phyloP scores from a whole-genome alignment of 2,888 invertebrate species.

The Pedicia rivosa region DNA sequence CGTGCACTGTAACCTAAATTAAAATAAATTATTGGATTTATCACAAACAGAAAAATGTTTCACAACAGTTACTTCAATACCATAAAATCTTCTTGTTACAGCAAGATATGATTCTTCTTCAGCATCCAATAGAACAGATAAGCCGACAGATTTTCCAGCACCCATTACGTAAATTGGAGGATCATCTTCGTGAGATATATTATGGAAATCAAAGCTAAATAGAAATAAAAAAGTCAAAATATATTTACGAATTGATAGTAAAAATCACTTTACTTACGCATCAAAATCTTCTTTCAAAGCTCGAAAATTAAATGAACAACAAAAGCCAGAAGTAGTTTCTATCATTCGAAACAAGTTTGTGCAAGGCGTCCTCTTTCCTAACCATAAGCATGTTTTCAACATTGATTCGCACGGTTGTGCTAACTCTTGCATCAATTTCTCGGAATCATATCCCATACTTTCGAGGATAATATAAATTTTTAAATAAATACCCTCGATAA shows the following conservation, averaged over 20 bases:
- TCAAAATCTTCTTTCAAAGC: slow-evolving; percentile 10
- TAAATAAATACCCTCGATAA: slow-evolving; percentile 15
- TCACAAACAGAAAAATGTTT: neutral
- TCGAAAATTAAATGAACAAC: slow-evolving; percentile 25
- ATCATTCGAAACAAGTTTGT: slow-evolving; percentile 19
- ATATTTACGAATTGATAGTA: no score
- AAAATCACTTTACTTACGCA: no score
- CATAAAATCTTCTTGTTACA: slow-evolving; percentile 20
- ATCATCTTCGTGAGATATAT: neutral
- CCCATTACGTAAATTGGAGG: slow-evolving; percentile 14
- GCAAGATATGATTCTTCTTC: slow-evolving; percentile 20
- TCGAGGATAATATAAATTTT: slow-evolving; percentile 15
- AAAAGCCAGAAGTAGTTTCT: slow-evolving; percentile 21
- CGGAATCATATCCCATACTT: slow-evolving; percentile 16
- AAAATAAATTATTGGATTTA: slow-evolving; percentile 9
- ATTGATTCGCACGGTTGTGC: slow-evolving; percentile 23
- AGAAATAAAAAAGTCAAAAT: neutral
- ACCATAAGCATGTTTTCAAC: slow-evolving; percentile 20
- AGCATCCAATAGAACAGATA: slow-evolving; percentile 21
- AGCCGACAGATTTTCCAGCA: slow-evolving; percentile 22
- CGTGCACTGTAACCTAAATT: no score
- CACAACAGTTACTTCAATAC: slow-evolving; percentile 13
- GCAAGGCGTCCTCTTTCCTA: slow-evolving; percentile 18
- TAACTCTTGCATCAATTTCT: slow-evolving; percentile 21
- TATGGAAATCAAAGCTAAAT: neutral